These are phyloP conservation scores for Diglossa brunneiventris DNA, from an alignment of 2,113 vertebrate species.

Conservation along the genomic window DNA sequence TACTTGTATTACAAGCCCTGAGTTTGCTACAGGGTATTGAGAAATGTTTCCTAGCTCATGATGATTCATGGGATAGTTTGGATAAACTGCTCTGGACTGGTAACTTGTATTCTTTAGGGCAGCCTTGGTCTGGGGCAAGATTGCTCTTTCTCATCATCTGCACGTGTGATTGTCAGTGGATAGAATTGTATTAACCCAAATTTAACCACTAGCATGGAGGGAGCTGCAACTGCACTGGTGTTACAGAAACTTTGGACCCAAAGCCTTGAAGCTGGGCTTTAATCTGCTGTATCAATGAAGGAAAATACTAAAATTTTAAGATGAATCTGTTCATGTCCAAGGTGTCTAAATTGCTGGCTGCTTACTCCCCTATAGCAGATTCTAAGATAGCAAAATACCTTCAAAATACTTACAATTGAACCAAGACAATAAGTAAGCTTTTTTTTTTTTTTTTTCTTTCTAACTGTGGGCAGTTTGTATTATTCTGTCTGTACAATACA, in stretches of 20 bases:
- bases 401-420: not conserved
- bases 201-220: not conserved
- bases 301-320: not conserved
- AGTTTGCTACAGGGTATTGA: slow-evolving; percentile 11
- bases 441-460: no score
- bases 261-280: not conserved
- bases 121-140: not conserved
- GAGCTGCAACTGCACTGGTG: rapidly evolving
- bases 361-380: not conserved
- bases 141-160: not conserved
- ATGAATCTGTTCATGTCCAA: not conserved
- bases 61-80: not conserved
- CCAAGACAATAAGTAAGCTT: not conserved
- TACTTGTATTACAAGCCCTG: not conserved
- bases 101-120: not conserved
- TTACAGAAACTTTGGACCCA: not conserved
- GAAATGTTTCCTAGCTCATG: not conserved
- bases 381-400: not conserved
- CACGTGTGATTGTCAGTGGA: not conserved
- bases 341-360: not conserved
- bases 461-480: no score
- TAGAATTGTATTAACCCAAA: not conserved
- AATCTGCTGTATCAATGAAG: not conserved
- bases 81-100: not conserved
- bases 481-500: not conserved